These are phyloP conservation scores for Halichoeres trimaculatus DNA, from an alignment of 2,113 vertebrate species.

Conservation along the genomic window DNA sequence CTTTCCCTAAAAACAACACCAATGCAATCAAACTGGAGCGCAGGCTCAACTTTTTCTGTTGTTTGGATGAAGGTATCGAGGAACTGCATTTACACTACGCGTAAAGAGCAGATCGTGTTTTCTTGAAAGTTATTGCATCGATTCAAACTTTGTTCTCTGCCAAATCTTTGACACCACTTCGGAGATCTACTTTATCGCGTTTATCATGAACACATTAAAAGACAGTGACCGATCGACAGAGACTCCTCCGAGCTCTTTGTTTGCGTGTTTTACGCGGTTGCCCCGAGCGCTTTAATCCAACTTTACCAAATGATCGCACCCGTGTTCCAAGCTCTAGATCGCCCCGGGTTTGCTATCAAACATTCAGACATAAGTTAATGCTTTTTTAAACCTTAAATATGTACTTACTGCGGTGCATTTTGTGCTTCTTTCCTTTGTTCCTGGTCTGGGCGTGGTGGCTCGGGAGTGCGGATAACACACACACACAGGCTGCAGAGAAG, in stretches of 20 bases:
- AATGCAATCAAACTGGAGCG: not conserved
- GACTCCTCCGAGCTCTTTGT: not conserved
- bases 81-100: not conserved
- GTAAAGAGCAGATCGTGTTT: not conserved
- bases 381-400: not conserved
- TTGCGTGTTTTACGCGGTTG: not conserved
- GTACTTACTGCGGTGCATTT: constrained; percentile 47
- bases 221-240: not conserved
- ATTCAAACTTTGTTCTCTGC: not conserved
- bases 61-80: not conserved
- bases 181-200: not conserved
- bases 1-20: not conserved
- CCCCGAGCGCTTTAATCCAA: not conserved
- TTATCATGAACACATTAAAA: accelerated
- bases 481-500: not conserved
- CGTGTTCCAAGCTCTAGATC: not conserved
- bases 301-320: not conserved
- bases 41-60: not conserved
- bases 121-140: too few relatives aligned
- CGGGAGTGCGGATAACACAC: not conserved
- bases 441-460: constrained; percentile 13
- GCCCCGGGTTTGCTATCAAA: accelerated
- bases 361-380: too few relatives aligned
- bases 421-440: constrained; percentile 18
- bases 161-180: not conserved